Evolutionary conservation across 2,797 vertebrate species (phyloP).

Genomic region (Nannoperca australis): DNA sequence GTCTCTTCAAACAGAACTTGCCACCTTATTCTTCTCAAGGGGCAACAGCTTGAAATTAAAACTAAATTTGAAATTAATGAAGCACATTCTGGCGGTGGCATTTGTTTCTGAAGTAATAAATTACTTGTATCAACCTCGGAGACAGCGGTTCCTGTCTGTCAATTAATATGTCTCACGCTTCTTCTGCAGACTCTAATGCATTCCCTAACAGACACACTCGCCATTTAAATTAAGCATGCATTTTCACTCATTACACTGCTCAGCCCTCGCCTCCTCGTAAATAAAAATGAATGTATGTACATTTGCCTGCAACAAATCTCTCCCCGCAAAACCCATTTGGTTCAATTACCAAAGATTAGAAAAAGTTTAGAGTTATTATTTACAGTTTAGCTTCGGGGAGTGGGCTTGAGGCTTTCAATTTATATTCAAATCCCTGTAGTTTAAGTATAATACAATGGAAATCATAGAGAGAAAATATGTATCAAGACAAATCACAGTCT

Average conservation of each 20-base stretch:
- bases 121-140: slow-evolving; percentile 99
- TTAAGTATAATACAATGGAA: slow-evolving; percentile 78
- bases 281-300: slow-evolving; percentile 95
- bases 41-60: slow-evolving; percentile 99
- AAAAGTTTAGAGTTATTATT: slow-evolving; percentile 88
- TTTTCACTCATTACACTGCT: slow-evolving; percentile 96
- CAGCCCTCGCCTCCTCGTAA: slow-evolving; percentile 93
- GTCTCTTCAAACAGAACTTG: slow-evolving; percentile 98
- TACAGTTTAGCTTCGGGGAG: slow-evolving; percentile 85
- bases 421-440: slow-evolving; percentile 83
- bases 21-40: slow-evolving; percentile 99
- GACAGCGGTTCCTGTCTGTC: slow-evolving; percentile 99
- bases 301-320: slow-evolving; percentile 88
- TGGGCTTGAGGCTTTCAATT: slow-evolving; percentile 81
- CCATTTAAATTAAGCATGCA: slow-evolving; percentile 99
- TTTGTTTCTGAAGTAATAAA: slow-evolving; percentile 99
- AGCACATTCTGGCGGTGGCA: slow-evolving; percentile 99
- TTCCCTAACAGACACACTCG: slow-evolving; percentile 99
- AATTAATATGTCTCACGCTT: slow-evolving; percentile 99
- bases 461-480: slow-evolving; percentile 70
- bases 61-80: slow-evolving; percentile 99
- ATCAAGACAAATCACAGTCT: slow-evolving; percentile 69
- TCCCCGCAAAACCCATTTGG: slow-evolving; percentile 86
- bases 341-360: slow-evolving; percentile 88
- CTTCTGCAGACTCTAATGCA: slow-evolving; percentile 97